Evolutionary conservation across 2,113 vertebrate species (phyloP), one percentile per base, ranked within the genome.

Genomic region (Phasianus colchicus): DNA sequence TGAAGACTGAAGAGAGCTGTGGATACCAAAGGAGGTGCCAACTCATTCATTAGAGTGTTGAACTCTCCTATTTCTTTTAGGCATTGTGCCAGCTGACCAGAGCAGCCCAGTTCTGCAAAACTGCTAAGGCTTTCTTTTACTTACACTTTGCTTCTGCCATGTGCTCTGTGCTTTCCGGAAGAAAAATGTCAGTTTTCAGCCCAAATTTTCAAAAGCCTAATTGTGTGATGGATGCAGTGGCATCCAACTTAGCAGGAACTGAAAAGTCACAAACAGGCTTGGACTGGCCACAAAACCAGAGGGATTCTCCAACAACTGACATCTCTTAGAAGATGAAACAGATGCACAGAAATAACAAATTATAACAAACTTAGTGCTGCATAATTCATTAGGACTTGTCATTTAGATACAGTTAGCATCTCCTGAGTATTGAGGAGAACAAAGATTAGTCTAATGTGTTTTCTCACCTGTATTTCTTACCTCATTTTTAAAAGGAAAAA

Each of bases 151-250:
- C n/a, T 74, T 74, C 27, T 34, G 10, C 50, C 52, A 6, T 1
- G 4, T 8, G 29, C 25, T 17, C 20, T 1, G 3, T 29, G 6
- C 12, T 71, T 30, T 61, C 50, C 13, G 50, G 43, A 75, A 60
- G 5, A 1, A 60, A 15, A 34, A 9, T 21, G 43, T 2, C 11
- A 27, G 21, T 13, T 29, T 18, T 55, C 14, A 30, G 38, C 9
- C 20, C 43, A 16, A 6, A 11, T 79, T 79, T 54, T 30, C 40
- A 69, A 69, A 64, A 58, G 12, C 4, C 79, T 73, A 27, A 13
- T 47, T 0, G 0, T 19, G 11, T 8, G 36, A 79, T 1, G 4
- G 14, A 6, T 0, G 0, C 29, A 69, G 10, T 5, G 80, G 16
- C 6, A 3, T 40, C 21, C 7, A 36, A 4, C 4, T 32, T 54